phyloP scores from a whole-genome alignment of 2,113 vertebrate species.

The Rhinogobius similis region DNA sequence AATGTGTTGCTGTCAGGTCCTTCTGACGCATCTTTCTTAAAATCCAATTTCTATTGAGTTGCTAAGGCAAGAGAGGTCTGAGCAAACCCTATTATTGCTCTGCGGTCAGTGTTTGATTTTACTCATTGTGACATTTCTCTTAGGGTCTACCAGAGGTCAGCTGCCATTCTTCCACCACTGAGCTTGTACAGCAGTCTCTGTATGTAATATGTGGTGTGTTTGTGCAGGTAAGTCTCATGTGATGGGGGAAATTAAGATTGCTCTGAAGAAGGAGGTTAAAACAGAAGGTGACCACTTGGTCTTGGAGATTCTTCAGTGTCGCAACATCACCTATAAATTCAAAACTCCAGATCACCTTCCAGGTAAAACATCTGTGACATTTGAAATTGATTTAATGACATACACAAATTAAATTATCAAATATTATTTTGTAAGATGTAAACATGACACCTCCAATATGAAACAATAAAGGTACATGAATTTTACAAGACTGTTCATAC shows the following conservation, averaged over 20 bases:
- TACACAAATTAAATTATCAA: neutral
- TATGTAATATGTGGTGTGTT: constrained; percentile 23
- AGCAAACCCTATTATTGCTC: constrained; percentile 25
- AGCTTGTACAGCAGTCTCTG: neutral
- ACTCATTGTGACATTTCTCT: neutral
- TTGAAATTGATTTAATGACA: neutral
- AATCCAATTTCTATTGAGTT: constrained; percentile 38
- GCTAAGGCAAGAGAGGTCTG: constrained; percentile 41
- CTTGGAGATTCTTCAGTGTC: constrained; percentile 97
- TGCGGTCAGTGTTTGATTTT: neutral
- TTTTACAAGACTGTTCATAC: neutral
- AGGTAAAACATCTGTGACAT: constrained; percentile 73
- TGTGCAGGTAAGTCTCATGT: constrained; percentile 91
- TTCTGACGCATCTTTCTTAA: constrained; percentile 41
- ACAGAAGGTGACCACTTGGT: constrained; percentile 95
- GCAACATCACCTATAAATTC: constrained; percentile 99
- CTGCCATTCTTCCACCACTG: neutral
- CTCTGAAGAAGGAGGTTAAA: constrained; percentile 97
- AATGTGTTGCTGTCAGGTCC: constrained; percentile 2
- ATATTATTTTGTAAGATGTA: neutral
- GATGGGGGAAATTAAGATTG: constrained; percentile 98
- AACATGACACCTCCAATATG: neutral
- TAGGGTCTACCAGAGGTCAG: constrained; percentile 31
- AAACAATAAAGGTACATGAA: too few species aligned
- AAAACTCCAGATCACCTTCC: constrained; percentile 97